Conservation (phyloP, 2,113 vertebrate species). For the Indicator indicator region DNA sequence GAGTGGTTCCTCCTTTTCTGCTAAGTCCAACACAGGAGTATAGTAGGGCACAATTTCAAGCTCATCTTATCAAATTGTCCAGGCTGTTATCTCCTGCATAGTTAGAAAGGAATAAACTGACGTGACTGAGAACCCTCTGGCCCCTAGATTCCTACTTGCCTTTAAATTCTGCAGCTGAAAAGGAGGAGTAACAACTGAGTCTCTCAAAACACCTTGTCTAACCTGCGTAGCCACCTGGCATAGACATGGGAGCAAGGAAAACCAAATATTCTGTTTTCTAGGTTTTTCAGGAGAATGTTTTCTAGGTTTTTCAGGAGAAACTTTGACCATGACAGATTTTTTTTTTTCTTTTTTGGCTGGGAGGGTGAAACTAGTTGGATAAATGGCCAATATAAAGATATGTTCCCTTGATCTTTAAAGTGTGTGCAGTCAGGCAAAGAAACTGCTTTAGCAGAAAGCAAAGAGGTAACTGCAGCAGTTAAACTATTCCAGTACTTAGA, state of each 20-base stretch:
- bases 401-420: constrained; percentile 2
- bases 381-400: background rate
- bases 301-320: background rate
- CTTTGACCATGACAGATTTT: background rate
- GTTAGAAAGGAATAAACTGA: background rate
- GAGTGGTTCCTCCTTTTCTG: background rate
- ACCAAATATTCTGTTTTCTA: background rate
- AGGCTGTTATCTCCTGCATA: background rate
- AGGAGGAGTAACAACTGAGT: background rate
- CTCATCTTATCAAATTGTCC: background rate
- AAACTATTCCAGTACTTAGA: background rate
- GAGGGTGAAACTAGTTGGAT: background rate
- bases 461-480: background rate
- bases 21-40: background rate
- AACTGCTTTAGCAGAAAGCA: constrained; percentile 13
- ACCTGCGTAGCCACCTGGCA: background rate
- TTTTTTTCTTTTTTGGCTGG: background rate
- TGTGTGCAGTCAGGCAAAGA: constrained; percentile 29
- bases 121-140: background rate
- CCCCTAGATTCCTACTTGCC: background rate
- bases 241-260: background rate
- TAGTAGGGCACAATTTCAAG: background rate
- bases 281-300: background rate
- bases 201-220: background rate
- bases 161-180: background rate